phyloP scores from a whole-genome alignment of 2,113 vertebrate genomes.

The Tupaia chinensis region DNA sequence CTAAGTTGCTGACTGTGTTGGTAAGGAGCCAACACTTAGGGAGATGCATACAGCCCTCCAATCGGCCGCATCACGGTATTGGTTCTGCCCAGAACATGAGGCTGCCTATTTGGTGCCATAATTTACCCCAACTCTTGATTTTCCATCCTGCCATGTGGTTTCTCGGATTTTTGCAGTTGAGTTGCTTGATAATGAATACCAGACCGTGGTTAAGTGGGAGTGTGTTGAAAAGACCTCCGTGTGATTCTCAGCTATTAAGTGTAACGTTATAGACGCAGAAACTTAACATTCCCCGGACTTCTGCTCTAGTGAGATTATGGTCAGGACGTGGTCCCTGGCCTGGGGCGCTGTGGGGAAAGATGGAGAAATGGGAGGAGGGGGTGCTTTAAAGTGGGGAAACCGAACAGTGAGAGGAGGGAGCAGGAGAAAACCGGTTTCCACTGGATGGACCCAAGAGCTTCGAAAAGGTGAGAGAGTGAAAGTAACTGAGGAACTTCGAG shows the following conservation, averaged over 20 bases:
- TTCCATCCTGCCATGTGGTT: slow-evolving; percentile 10
- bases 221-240: neutral
- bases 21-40: neutral
- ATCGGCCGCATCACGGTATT: neutral
- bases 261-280: neutral
- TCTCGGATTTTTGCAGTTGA: slow-evolving; percentile 42
- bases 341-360: neutral
- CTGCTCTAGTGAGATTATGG: neutral
- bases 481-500: neutral
- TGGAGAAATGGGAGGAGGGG: neutral
- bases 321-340: neutral
- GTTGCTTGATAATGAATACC: slow-evolving; percentile 53
- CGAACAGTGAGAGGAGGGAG: neutral
- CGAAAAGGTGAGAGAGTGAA: neutral
- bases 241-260: slow-evolving; percentile 12
- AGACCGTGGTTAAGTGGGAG: neutral
- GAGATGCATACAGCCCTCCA: neutral
- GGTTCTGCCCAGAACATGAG: neutral
- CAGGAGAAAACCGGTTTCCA: neutral
- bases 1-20: neutral
- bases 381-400: neutral
- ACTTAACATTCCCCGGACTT: neutral
- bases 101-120: neutral
- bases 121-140: slow-evolving; percentile 25
- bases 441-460: neutral